Evolutionary conservation across 35 echinoderm and acorn worm genomes (phyloP).

Genomic region (Stichopus chloronotus): DNA sequence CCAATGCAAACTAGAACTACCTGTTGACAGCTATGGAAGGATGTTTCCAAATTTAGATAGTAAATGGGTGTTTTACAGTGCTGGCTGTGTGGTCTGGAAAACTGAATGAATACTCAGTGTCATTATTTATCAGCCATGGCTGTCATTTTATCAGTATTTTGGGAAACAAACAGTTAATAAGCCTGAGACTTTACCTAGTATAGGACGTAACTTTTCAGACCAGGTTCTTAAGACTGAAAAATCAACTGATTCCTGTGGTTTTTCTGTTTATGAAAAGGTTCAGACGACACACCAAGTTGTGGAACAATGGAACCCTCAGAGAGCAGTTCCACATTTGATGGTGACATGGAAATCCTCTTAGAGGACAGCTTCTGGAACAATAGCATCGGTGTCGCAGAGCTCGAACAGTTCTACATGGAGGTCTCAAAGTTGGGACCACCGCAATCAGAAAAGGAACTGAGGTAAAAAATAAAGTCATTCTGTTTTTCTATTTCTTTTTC

Average conservation of each 20-base stretch:
- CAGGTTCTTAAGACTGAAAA: no score
- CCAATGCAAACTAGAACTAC: no score
- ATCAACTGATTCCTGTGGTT: neutral
- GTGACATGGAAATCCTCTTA: slow-evolving; percentile 74
- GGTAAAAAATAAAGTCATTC: slow-evolving; percentile 36
- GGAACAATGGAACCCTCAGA: slow-evolving; percentile 85
- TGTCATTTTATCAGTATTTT: no score
- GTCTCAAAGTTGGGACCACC: slow-evolving; percentile 74
- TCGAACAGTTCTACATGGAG: slow-evolving; percentile 84
- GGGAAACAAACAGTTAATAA: no score
- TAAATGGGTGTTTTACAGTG: no score
- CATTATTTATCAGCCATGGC: no score
- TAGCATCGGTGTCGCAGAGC: slow-evolving; percentile 70
- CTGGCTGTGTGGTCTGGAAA: no score
- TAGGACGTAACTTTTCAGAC: no score
- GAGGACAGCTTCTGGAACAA: slow-evolving; percentile 92
- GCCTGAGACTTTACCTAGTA: no score
- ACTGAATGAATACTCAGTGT: no score
- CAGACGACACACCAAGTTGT: slow-evolving; percentile 84
- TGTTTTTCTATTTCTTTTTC: neutral
- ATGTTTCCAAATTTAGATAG: no score
- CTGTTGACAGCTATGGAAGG: no score
- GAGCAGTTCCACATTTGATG: slow-evolving; percentile 79
- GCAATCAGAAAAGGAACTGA: slow-evolving; percentile 94
- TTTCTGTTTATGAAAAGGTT: slow-evolving; percentile 60